phyloP scores from a whole-genome alignment of 2,888 invertebrate genomes.

The Ectemnius cavifrons region DNA sequence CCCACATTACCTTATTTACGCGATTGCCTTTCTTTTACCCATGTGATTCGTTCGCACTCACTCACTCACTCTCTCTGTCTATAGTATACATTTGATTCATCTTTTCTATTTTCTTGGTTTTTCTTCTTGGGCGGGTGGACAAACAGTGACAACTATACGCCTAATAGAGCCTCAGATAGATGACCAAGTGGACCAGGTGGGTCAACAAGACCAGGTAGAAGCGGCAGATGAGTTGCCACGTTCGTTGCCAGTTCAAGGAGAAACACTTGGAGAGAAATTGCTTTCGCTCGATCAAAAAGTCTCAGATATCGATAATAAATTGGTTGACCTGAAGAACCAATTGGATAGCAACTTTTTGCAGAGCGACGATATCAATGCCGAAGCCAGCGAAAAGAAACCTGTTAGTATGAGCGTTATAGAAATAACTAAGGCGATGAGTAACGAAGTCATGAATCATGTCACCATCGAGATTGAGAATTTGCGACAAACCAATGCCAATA shows the following conservation, averaged over 20 bases:
- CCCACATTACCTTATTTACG: background rate
- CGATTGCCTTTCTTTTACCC: background rate
- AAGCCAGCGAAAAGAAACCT: constrained; percentile 92
- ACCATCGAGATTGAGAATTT: constrained; percentile 89
- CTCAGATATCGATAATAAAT: constrained; percentile 88
- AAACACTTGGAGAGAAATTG: constrained; percentile 76
- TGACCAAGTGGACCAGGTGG: too few species aligned
- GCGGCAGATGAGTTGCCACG: background rate
- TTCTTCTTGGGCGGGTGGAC: background rate
- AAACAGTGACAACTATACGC: constrained; percentile 67
- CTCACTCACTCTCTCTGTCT: background rate
- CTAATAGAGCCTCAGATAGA: constrained; percentile 48
- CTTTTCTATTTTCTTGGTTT: background rate
- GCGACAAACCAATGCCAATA: constrained; percentile 87
- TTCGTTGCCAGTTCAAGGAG: constrained; percentile 20
- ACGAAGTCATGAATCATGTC: constrained; percentile 89
- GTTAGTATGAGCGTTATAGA: constrained; percentile 90
- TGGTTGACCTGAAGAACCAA: constrained; percentile 89
- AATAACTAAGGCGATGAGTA: constrained; percentile 90
- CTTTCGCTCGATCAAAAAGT: constrained; percentile 90
- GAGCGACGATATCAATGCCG: constrained; percentile 89
- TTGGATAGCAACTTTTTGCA: constrained; percentile 90
- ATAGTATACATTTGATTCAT: background rate
- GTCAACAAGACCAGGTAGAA: background rate
- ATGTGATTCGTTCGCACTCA: background rate